These are phyloP conservation scores for Musca domestica DNA, from an alignment of 1,140 invertebrate genomes.

Conservation along the genomic window DNA sequence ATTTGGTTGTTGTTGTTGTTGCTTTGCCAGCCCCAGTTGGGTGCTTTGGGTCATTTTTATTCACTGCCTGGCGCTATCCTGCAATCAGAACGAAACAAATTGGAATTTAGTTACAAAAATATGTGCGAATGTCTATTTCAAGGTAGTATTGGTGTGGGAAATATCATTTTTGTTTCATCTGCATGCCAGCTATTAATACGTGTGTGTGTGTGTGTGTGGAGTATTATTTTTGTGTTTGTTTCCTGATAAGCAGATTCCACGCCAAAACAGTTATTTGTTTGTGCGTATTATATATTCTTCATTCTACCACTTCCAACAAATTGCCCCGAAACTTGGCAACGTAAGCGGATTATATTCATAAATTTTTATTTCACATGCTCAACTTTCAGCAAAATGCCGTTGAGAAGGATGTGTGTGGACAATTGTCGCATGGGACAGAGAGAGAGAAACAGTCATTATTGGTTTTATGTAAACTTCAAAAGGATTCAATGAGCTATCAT, in stretches of 20 bases:
- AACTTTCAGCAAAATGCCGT: neutral
- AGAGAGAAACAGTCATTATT: too few relatives aligned
- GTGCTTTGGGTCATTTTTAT: conserved; percentile 11
- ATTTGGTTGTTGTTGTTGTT: conserved; percentile 21
- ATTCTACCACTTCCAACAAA: neutral
- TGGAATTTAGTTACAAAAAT: conserved; percentile 10
- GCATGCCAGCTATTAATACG: too few relatives aligned
- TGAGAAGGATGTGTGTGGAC: neutral
- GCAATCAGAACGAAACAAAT: conserved; percentile 4
- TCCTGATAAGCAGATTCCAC: conserved; percentile 24
- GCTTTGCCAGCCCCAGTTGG: conserved; percentile 4
- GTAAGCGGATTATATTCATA: conserved; percentile 30
- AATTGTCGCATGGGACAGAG: too few relatives aligned
- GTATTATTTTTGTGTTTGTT: conserved; percentile 14
- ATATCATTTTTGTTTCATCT: too few relatives aligned
- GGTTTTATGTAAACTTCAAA: too few relatives aligned
- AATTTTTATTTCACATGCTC: conserved; percentile 7
- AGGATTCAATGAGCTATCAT: too few relatives aligned
- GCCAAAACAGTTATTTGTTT: neutral
- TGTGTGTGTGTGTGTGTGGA: too few relatives aligned
- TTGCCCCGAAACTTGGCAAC: conserved; percentile 4
- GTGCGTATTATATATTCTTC: neutral
- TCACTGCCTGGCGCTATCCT: neutral
- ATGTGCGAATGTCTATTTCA: too few relatives aligned
- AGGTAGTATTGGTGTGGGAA: neutral